These are phyloP conservation scores for Sula dactylatra DNA, from an alignment of 2,113 vertebrate species.

Conservation along the genomic window DNA sequence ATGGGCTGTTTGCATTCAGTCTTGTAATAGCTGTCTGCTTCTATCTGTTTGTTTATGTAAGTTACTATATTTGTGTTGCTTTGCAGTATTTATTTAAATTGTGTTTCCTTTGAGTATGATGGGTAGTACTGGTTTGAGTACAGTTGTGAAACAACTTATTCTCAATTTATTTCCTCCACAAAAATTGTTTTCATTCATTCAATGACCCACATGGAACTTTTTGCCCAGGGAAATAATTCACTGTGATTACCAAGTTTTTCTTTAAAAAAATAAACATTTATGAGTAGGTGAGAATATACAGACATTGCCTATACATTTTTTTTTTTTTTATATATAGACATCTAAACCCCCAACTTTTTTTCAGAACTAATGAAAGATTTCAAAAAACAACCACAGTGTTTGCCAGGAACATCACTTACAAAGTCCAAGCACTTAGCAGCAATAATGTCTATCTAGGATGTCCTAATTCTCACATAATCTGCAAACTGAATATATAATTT, in stretches of 20 bases:
- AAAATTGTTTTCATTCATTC: background rate
- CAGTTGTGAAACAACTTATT: background rate
- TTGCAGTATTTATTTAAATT: background rate
- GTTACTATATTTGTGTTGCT: background rate
- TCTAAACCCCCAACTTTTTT: background rate
- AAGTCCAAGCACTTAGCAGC: background rate
- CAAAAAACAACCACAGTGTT: background rate
- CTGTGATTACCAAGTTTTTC: background rate
- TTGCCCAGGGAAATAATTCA: slow-evolving; percentile 10
- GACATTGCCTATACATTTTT: background rate
- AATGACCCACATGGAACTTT: background rate
- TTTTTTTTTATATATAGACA: background rate
- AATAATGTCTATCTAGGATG: background rate
- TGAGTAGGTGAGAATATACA: background rate
- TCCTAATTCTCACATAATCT: background rate
- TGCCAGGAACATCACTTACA: background rate
- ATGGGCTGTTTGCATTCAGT: background rate
- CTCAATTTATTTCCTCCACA: background rate
- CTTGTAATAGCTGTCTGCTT: background rate
- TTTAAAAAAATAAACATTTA: background rate
- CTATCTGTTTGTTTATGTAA: background rate
- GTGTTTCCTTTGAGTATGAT: background rate
- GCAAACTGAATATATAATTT: slow-evolving; percentile 19
- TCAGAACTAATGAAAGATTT: background rate
- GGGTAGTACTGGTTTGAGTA: background rate